A percentile compares a stretch with the other conserved stretches of the same genome.
Conservation (phyloP, 2,113 vertebrate species). For the Prolemur simus region DNA sequence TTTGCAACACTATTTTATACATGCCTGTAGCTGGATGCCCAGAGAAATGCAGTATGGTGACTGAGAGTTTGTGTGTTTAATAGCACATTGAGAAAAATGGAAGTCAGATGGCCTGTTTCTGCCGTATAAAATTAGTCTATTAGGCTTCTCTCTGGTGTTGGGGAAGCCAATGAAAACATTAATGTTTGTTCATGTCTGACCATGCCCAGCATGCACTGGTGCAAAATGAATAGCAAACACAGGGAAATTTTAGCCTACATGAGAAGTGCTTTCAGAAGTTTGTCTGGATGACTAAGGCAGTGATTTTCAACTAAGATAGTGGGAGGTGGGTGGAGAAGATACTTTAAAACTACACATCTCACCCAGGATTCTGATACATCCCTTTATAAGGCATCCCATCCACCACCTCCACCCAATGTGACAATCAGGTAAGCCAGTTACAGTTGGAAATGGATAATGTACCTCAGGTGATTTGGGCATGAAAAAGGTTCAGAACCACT, state of each 20-base stretch:
- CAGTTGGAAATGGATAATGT: neutral
- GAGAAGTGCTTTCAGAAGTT: neutral
- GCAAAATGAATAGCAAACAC: neutral
- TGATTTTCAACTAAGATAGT: conserved; percentile 46
- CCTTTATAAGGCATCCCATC: neutral
- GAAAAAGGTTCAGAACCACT: neutral
- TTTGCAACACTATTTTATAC: neutral
- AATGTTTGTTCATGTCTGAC: neutral
- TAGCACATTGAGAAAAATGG: neutral
- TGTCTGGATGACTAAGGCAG: neutral
- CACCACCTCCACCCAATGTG: neutral
- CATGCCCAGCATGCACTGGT: neutral
- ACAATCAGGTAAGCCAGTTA: neutral
- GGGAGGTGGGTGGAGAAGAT: neutral
- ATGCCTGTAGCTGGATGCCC: neutral
- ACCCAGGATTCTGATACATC: neutral
- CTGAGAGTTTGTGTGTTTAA: neutral
- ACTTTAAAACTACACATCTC: neutral
- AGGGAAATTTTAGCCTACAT: neutral
- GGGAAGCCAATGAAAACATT: neutral
- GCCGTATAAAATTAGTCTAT: neutral
- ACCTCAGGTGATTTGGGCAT: neutral
- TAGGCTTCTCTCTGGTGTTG: neutral
- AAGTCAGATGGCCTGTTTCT: neutral
- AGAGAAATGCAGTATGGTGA: neutral